Percentiles rank a stretch among this genome's conserved stretches.
phyloP scores from a whole-genome alignment of 2,797 vertebrate genomes.

The Urosaurus nigricauda region DNA sequence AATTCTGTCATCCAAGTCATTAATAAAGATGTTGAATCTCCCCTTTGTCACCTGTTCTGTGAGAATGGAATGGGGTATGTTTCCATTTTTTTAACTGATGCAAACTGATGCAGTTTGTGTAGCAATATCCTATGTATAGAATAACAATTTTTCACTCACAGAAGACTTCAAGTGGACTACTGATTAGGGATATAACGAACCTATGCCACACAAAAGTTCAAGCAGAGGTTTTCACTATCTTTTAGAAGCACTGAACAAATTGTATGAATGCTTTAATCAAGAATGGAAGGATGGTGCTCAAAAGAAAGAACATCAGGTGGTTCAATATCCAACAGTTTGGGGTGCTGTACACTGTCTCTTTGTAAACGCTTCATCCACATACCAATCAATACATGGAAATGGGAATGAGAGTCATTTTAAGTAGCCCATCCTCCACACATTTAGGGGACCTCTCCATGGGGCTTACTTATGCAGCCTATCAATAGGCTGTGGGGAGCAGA shows the following conservation, averaged over 20 bases:
- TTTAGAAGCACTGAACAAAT: neutral
- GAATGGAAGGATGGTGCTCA: neutral
- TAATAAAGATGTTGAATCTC: too few relatives aligned
- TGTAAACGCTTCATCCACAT: neutral
- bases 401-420: neutral
- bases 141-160: conserved; percentile 5
- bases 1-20: too few relatives aligned
- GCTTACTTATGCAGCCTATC: neutral
- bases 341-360: neutral
- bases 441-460: neutral
- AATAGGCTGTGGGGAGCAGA: neutral
- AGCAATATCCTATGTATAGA: neutral
- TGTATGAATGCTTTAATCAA: neutral
- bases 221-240: neutral
- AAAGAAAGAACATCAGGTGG: neutral
- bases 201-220: neutral
- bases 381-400: neutral
- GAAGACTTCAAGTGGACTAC: neutral
- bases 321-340: neutral
- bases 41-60: too few relatives aligned
- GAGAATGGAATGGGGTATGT: too few relatives aligned
- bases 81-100: too few relatives aligned
- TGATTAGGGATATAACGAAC: conserved; percentile 3
- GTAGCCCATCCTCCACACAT: neutral
- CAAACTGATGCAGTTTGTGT: too few relatives aligned